These are phyloP conservation scores for Brienomyrus brachyistius DNA, from an alignment of 2,113 vertebrate species.

Conservation along the genomic window DNA sequence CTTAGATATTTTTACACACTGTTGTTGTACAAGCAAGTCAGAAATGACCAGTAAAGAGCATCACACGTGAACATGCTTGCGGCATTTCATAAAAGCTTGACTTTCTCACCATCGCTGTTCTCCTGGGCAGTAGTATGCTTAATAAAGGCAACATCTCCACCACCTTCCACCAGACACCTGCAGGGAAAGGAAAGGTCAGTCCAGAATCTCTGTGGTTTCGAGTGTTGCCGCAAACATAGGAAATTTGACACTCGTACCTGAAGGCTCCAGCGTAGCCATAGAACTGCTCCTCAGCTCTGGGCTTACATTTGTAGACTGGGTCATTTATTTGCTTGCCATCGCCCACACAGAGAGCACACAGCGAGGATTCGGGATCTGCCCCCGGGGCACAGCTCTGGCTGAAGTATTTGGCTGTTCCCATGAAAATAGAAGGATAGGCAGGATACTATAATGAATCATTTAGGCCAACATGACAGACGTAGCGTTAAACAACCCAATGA, in stretches of 20 bases:
- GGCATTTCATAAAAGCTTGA: not conserved
- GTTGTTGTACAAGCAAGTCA: not conserved
- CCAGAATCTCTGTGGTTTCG: not conserved
- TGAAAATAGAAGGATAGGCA: constrained; percentile 5
- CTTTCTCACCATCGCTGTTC: constrained; percentile 64
- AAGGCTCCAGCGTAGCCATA: constrained; percentile 75
- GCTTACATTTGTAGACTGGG: constrained; percentile 52
- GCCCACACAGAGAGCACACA: constrained; percentile 72
- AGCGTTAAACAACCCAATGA: not conserved
- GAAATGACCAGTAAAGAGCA: not conserved
- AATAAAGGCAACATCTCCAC: constrained; percentile 80
- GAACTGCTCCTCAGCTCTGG: constrained; percentile 65
- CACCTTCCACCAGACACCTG: constrained; percentile 73
- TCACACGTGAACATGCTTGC: not conserved
- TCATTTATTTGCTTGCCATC: constrained; percentile 29
- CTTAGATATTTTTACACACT: not conserved
- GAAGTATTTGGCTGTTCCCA: constrained; percentile 63
- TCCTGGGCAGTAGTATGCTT: constrained; percentile 72
- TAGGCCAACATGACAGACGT: not conserved
- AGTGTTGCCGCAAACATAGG: not conserved
- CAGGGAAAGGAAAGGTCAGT: not conserved
- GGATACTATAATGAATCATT: not conserved
- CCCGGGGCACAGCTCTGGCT: constrained; percentile 74
- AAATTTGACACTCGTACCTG: constrained; percentile 50
- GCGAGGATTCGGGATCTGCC: constrained; percentile 49